Evolutionary conservation across 2,113 vertebrate species (phyloP).

Genomic region (Caracal caracal): DNA sequence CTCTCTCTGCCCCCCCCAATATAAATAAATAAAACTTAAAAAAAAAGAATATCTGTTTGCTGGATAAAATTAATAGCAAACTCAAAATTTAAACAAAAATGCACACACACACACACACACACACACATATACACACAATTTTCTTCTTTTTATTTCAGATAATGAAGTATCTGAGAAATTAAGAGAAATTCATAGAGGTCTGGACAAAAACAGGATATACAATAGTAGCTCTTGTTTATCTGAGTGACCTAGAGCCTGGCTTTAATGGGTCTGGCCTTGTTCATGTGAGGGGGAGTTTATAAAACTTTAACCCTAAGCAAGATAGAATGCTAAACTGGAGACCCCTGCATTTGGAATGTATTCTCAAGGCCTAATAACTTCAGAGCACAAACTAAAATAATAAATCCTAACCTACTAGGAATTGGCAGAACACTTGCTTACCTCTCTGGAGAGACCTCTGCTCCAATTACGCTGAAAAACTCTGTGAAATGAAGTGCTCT

Average conservation of each 20-base stretch:
- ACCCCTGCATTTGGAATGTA: not conserved
- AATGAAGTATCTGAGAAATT: not conserved
- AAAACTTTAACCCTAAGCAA: not conserved
- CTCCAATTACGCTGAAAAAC: not conserved
- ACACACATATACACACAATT: not conserved
- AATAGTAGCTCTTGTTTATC: not conserved
- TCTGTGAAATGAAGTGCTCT: not conserved
- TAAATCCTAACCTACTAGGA: not conserved
- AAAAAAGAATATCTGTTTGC: not conserved
- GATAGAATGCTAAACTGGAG: not conserved
- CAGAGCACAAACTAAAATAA: not conserved
- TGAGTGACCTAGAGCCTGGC: not conserved
- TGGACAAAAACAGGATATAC: not conserved
- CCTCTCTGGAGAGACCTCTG: not conserved
- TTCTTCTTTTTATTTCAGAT: slow-evolving; percentile 6
- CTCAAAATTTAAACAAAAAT: not conserved
- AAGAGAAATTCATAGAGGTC: not conserved
- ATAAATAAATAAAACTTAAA: too few species aligned
- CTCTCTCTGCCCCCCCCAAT: too few species aligned
- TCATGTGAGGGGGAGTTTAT: not conserved
- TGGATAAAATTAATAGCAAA: not conserved
- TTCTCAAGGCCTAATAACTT: not conserved
- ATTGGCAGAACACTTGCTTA: not conserved
- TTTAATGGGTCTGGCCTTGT: not conserved
- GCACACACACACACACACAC: not conserved